Percentiles rank a stretch among this genome's conserved stretches.
Conservation (phyloP, 2,113 vertebrate genomes). For the Chamaetylas fuelleborni region DNA sequence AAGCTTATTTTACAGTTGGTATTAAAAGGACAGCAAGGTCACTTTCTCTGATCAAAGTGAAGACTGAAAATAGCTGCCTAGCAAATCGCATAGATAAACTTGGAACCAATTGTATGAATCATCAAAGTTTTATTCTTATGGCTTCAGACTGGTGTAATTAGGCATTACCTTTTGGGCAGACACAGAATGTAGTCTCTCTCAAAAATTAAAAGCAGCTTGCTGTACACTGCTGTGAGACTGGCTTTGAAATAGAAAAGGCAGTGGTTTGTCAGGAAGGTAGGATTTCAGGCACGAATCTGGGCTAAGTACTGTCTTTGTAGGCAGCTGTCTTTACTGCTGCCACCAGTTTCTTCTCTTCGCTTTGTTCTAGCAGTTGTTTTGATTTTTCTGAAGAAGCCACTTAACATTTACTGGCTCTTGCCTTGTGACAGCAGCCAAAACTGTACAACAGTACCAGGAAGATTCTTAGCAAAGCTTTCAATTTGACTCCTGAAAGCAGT, state of each 20-base stretch:
- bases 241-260: conserved; percentile 14
- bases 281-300: not conserved
- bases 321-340: not conserved
- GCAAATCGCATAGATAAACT: not conserved
- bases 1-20: conserved; percentile 20
- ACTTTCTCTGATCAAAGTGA: conserved; percentile 50
- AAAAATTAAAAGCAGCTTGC: not conserved
- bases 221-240: not conserved
- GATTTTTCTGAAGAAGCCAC: not conserved
- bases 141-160: not conserved
- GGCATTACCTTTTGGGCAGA: not conserved
- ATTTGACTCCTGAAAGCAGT: not conserved
- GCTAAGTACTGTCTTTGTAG: not conserved
- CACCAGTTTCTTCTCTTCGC: not conserved
- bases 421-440: not conserved
- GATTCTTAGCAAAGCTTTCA: not conserved
- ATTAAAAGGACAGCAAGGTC: conserved; percentile 43
- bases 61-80: conserved; percentile 27
- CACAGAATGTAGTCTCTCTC: not conserved
- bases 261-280: not conserved
- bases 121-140: conserved; percentile 22
- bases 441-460: not conserved
- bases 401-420: not conserved
- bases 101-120: conserved; percentile 13
- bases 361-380: not conserved